Evolutionary conservation across 2,797 vertebrate species (phyloP), one percentile per base, ranked within the genome.

Genomic region (Cryptoprocta ferox): DNA sequence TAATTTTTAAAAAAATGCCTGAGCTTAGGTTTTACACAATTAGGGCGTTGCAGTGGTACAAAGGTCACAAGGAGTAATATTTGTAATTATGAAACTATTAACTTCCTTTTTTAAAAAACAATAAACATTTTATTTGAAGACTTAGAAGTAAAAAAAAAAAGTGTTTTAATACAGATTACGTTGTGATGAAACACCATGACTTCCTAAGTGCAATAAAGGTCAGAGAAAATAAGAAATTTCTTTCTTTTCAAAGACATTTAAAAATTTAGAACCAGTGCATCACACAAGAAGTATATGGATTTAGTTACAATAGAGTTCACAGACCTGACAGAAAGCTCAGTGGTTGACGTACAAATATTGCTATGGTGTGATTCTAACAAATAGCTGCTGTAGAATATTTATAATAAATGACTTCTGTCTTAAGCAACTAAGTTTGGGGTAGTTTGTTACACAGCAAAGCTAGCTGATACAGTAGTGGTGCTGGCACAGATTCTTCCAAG

Each of bases 121-220:
- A 79, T 63, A 79, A 66, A 84, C 7, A 80, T 59, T 89, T 91
- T 82, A 75, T 66, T 71, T 66, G 81, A 90, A 75, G 48, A 79
- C 30, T 45, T 76, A 71, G 7, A 92, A 95, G n/a, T 61, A 4
- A 66, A 45, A 59, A 18, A 66, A 93, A 50, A 68, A 61, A 63
- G n/a, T 28, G 6, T 32, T 4, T 37, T 84, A 82, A 87, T 87
- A 81, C 6, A 94, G 21, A 85, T 42, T 59, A 56, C 21, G 80
- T 59, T 24, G 73, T 75, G 70, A 94, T 50, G 21, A 94, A 95
- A 70, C 13, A 85, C 7, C 35, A 78, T 24, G 79, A 85, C 70
- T 95, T 92, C n/a, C 35, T 94, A 83, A 61, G 14, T 76, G 26
- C 90, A 95, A 86, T 68, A 50, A 68, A 93, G 16, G 32, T 89